These are phyloP conservation scores for Hyperoplus lanceolatus DNA, from an alignment of 2,797 vertebrate genomes.

Conservation along the genomic window DNA sequence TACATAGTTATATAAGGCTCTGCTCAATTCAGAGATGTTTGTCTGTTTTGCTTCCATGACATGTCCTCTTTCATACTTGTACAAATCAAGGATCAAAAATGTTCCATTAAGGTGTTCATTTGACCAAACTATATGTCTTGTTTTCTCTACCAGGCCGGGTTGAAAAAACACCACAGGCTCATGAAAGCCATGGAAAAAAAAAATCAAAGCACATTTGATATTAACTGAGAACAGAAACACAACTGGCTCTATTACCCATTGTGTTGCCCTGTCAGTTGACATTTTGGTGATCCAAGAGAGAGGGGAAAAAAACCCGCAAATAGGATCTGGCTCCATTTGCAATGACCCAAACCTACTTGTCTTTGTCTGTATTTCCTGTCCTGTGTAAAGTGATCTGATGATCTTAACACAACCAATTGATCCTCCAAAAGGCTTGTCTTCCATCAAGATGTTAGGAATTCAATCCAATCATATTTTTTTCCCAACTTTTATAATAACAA, in stretches of 20 bases:
- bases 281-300: conserved; percentile 21
- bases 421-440: background rate
- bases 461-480: background rate
- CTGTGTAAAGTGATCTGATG: background rate
- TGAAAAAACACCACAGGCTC: conserved; percentile 31
- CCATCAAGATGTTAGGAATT: background rate
- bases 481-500: background rate
- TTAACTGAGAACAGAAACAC: conserved; percentile 43
- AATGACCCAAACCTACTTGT: background rate
- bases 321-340: conserved; percentile 2
- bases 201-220: conserved; percentile 50
- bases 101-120: too few relatives aligned
- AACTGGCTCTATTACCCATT: background rate
- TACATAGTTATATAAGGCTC: too few relatives aligned
- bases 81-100: too few relatives aligned
- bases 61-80: background rate
- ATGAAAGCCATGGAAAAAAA: conserved; percentile 31
- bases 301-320: conserved; percentile 9
- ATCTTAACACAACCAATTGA: background rate
- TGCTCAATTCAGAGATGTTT: too few relatives aligned
- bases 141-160: conserved; percentile 1
- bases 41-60: too few relatives aligned
- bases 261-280: conserved; percentile 29
- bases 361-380: conserved; percentile 12
- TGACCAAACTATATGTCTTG: background rate